Evolutionary conservation across 2,113 vertebrate genomes (phyloP).

Genomic region (Coptodon bakossiorum): DNA sequence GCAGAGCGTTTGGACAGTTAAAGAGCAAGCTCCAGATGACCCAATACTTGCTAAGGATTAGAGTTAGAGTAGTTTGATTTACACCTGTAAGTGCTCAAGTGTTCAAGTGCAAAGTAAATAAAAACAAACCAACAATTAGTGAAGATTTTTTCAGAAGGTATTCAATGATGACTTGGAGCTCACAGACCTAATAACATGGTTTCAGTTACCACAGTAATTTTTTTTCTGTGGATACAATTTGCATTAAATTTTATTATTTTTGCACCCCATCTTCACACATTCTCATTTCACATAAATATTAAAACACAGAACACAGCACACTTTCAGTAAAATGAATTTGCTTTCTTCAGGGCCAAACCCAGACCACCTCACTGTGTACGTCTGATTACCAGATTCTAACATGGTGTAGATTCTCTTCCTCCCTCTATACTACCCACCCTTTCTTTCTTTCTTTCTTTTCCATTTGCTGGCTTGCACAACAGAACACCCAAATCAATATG

Average conservation of each 20-base stretch:
- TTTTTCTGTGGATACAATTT: background rate
- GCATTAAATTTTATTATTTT: background rate
- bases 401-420: background rate
- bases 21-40: background rate
- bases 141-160: background rate
- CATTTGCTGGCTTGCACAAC: conserved; percentile 42
- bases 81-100: background rate
- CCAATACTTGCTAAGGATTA: background rate
- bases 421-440: background rate
- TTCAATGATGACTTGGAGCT: background rate
- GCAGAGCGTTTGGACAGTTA: background rate
- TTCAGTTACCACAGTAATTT: background rate
- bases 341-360: background rate
- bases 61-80: background rate
- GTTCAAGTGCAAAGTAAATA: background rate
- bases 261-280: background rate
- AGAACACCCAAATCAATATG: conserved; percentile 58
- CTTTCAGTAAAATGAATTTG: background rate
- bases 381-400: conserved; percentile 8
- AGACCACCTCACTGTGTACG: background rate
- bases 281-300: background rate
- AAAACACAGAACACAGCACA: background rate
- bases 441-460: background rate
- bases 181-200: background rate
- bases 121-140: background rate